Evolutionary conservation across 2,888 invertebrate genomes (phyloP).

Genomic region (Lycophotia porphyrea): DNA sequence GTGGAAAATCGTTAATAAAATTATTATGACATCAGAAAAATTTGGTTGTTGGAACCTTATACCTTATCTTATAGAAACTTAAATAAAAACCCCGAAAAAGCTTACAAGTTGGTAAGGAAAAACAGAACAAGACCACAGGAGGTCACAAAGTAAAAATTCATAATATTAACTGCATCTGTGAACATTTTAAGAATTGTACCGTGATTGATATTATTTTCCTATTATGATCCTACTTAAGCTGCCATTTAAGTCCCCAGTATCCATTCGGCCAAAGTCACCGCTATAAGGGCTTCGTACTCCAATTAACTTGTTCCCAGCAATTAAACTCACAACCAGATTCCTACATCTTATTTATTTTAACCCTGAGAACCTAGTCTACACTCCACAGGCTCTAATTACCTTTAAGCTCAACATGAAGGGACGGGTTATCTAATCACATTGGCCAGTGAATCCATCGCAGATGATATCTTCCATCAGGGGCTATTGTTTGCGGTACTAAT

Average conservation of each 20-base stretch:
- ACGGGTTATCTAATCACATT: conserved; percentile 59
- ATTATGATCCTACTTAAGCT: too few relatives aligned
- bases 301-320: conserved; percentile 39
- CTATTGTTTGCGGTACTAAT: conserved; percentile 65
- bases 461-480: conserved; percentile 57
- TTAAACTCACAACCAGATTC: conserved; percentile 31
- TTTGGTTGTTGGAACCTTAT: not conserved
- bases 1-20: not conserved
- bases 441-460: conserved; percentile 58
- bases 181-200: too few relatives aligned
- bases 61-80: not conserved
- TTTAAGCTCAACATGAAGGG: conserved; percentile 51
- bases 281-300: not conserved
- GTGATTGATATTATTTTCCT: too few relatives aligned
- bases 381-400: conserved; percentile 47
- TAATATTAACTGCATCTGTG: too few relatives aligned
- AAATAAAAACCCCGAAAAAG: not conserved
- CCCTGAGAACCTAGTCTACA: conserved; percentile 20
- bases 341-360: conserved; percentile 36
- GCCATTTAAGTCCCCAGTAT: not conserved
- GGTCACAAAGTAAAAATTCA: too few relatives aligned
- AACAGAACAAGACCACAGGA: not conserved
- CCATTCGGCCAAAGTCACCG: not conserved
- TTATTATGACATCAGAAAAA: not conserved
- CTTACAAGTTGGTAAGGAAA: not conserved